These are phyloP conservation scores for Coluber constrictor DNA, from an alignment of 2,797 vertebrate species.

Conservation along the genomic window DNA sequence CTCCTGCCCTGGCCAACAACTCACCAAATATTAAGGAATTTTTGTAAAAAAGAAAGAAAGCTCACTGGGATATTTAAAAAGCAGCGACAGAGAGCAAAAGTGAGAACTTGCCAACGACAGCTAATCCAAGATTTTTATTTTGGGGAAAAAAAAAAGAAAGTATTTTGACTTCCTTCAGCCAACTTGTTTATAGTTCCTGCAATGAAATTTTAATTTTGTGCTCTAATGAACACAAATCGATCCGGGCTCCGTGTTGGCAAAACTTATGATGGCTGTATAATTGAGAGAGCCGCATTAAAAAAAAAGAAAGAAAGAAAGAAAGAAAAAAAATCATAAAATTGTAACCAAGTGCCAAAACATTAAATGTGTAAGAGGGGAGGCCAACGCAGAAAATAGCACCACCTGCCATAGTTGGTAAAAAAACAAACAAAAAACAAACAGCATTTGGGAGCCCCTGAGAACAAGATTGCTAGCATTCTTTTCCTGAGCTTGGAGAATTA, in stretches of 20 bases:
- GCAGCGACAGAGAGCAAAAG: conserved; percentile 43
- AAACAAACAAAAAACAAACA: neutral
- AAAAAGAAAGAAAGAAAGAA: conserved; percentile 39
- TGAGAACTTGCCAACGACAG: conserved; percentile 50
- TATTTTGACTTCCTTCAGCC: conserved; percentile 63
- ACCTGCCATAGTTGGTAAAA: conserved; percentile 2
- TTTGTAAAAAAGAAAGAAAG: conserved; percentile 16
- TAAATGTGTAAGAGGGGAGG: conserved; percentile 52
- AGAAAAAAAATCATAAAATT: conserved; percentile 46
- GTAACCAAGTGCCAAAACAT: conserved; percentile 64
- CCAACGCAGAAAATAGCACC: conserved; percentile 7
- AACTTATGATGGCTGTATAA: conserved; percentile 76
- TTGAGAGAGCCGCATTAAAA: conserved; percentile 72
- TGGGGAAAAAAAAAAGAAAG: conserved; percentile 19
- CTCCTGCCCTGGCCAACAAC: conserved; percentile 48
- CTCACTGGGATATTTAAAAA: conserved; percentile 19
- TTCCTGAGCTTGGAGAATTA: conserved; percentile 21
- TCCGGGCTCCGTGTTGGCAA: conserved; percentile 74
- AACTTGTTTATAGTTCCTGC: conserved; percentile 72
- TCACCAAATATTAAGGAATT: neutral
- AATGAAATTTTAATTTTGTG: conserved; percentile 83
- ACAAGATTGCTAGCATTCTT: neutral
- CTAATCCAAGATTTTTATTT: conserved; percentile 69
- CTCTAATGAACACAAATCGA: conserved; percentile 80
- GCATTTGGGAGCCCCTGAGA: conserved; percentile 28